phyloP scores from a whole-genome alignment of 1,140 invertebrate genomes.

The Thereuonema tuberculata region DNA sequence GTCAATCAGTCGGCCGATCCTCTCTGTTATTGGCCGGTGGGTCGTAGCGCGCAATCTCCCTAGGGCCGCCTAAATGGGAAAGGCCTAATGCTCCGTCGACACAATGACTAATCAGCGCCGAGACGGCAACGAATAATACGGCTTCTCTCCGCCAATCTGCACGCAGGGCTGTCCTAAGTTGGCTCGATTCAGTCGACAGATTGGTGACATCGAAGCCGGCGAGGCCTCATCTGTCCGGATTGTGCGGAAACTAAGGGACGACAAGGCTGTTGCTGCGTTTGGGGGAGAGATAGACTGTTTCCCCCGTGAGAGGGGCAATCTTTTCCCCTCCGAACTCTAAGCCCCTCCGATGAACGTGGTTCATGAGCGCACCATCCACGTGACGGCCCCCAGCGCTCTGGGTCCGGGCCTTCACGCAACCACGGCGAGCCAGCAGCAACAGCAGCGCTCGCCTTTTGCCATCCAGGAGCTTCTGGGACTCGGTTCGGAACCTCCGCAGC shows the following conservation, averaged over 20 bases:
- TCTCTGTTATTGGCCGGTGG: neutral
- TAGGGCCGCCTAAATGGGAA: neutral
- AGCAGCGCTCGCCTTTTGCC: conserved; percentile 75
- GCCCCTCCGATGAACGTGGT: neutral
- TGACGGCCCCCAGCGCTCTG: conserved; percentile 17
- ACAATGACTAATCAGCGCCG: conserved; percentile 1
- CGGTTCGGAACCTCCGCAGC: conserved; percentile 12
- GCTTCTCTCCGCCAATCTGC: neutral
- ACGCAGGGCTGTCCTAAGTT: too few species aligned
- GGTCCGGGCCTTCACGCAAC: conserved; percentile 12
- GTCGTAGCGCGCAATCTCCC: neutral
- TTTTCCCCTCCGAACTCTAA: neutral
- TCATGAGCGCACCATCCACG: conserved; percentile 3
- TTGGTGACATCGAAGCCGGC: neutral
- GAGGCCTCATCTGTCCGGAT: neutral
- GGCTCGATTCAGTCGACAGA: too few species aligned
- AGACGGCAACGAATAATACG: neutral
- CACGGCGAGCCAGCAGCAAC: conserved; percentile 37
- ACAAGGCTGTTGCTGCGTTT: neutral
- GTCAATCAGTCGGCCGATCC: neutral
- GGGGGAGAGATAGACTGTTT: neutral
- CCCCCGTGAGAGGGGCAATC: neutral
- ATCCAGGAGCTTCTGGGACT: conserved; percentile 79
- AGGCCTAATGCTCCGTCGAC: neutral
- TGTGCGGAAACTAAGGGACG: neutral